These are phyloP conservation scores for Nymphalis c-album DNA, from an alignment of 2,888 invertebrate genomes.

Conservation along the genomic window DNA sequence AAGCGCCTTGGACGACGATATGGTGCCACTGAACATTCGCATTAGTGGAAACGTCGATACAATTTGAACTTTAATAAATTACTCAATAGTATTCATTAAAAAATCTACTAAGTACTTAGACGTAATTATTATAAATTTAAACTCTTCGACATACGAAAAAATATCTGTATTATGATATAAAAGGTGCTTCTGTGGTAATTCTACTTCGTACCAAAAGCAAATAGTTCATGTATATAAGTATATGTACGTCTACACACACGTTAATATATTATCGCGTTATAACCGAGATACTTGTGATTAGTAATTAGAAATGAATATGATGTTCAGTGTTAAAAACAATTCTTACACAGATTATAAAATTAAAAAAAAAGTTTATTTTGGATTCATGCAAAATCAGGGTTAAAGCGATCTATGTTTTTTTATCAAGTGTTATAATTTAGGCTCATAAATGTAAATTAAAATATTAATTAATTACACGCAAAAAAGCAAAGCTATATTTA, in stretches of 20 bases:
- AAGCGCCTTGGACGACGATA: constrained; percentile 86
- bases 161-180: not conserved
- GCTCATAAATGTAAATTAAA: not conserved
- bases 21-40: constrained; percentile 76
- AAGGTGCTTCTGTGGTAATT: not conserved
- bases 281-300: not conserved
- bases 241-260: no score
- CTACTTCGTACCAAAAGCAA: constrained; percentile 1
- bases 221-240: no score
- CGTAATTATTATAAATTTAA: not conserved
- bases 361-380: not conserved
- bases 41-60: constrained; percentile 10
- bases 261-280: not conserved
- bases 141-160: no score
- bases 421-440: not conserved
- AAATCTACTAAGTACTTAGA: not conserved
- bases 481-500: not conserved
- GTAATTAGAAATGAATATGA: constrained; percentile 13
- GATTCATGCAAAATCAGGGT: constrained; percentile 1
- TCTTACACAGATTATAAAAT: not conserved
- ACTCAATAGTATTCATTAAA: not conserved
- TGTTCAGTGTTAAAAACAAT: constrained; percentile 21
- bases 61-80: not conserved
- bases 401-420: not conserved
- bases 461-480: not conserved